A percentile compares a stretch with the other conserved stretches of the same genome.
Conservation (phyloP, 2,113 vertebrate species). For the Callorhinus ursinus region DNA sequence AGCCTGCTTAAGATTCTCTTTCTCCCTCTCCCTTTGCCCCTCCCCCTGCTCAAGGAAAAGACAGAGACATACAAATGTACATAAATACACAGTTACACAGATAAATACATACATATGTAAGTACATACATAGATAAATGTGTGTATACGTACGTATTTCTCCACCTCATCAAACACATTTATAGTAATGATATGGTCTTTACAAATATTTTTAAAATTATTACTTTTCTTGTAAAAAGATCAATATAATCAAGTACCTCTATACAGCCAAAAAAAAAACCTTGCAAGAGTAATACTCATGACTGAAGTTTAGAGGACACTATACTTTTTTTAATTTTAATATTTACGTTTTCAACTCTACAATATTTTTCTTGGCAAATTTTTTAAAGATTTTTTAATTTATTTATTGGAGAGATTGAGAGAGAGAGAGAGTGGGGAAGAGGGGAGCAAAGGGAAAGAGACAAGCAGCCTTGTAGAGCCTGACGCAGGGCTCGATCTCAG, state of each 20-base stretch:
- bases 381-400: background rate
- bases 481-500: background rate
- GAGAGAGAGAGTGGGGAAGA: background rate
- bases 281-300: background rate
- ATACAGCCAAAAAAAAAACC: background rate
- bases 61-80: background rate
- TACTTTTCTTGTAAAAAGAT: background rate
- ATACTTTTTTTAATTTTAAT: background rate
- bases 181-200: background rate
- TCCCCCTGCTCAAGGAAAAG: background rate
- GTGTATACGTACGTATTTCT: background rate
- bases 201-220: background rate
- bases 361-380: background rate
- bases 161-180: background rate
- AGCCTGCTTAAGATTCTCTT: background rate
- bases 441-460: background rate
- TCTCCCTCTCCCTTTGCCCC: background rate
- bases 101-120: background rate
- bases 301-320: background rate
- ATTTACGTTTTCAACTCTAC: background rate
- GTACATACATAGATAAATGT: background rate
- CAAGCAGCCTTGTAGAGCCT: background rate
- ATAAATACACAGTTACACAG: no score
- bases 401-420: background rate
- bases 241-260: background rate